phyloP scores from a whole-genome alignment of 2,797 vertebrate genomes.

The Kryptolebias ocellatus region DNA sequence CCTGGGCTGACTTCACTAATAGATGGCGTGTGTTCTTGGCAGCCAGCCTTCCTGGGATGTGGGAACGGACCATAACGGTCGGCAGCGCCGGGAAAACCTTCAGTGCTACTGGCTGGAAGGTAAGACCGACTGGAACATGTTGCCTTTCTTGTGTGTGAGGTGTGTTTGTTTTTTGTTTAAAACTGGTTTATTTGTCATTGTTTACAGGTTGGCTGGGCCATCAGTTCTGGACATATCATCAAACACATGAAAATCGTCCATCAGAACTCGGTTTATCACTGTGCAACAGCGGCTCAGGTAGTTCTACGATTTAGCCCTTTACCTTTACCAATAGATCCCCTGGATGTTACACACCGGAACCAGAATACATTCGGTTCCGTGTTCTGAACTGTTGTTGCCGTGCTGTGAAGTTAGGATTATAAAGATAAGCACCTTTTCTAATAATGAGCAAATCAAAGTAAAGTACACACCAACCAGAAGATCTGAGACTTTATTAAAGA shows the following conservation, averaged over 20 bases:
- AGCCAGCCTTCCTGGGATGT: conserved; percentile 96
- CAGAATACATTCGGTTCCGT: neutral
- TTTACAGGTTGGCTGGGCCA: conserved; percentile 91
- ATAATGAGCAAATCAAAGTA: no score
- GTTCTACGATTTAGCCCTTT: neutral
- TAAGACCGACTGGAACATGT: conserved; percentile 46
- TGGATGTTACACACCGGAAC: neutral
- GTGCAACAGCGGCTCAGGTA: conserved; percentile 91
- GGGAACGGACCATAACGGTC: conserved; percentile 90
- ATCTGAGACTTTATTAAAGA: neutral
- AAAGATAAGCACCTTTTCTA: no score
- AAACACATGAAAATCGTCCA: conserved; percentile 90
- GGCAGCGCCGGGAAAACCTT: conserved; percentile 95
- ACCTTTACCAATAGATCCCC: neutral
- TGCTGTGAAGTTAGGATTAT: neutral
- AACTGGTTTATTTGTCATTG: neutral
- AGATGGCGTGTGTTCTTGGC: conserved; percentile 35
- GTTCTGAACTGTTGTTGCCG: neutral
- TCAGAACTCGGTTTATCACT: conserved; percentile 91
- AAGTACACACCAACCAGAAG: no score
- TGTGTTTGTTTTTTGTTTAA: neutral
- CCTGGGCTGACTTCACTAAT: no score
- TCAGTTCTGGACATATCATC: conserved; percentile 83
- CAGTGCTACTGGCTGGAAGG: conserved; percentile 96
- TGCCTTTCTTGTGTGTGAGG: neutral